Conservation (phyloP, 30 jellyfish, hydroid and myxozoan genomes). For the Cassiopea andromeda region DNA sequence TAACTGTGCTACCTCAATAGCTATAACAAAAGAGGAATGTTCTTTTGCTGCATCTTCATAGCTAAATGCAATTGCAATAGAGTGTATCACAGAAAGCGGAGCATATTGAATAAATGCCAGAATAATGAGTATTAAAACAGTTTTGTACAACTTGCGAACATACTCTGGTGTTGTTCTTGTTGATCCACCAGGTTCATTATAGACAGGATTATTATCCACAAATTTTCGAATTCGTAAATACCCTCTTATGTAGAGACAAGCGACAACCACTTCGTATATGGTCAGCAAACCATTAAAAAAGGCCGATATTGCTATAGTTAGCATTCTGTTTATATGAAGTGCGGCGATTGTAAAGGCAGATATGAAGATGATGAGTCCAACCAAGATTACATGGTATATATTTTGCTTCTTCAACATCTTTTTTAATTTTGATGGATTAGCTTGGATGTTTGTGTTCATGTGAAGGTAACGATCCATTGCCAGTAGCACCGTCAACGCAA, state of each 20-base stretch:
- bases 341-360: neutral
- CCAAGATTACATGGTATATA: neutral
- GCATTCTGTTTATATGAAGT: neutral
- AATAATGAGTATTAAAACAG: neutral
- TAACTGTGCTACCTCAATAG: neutral
- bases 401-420: neutral
- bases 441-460: slow-evolving; percentile 17
- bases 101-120: neutral
- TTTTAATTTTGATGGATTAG: neutral
- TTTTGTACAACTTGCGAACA: slow-evolving; percentile 3
- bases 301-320: neutral
- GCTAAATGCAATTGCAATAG: too few species aligned
- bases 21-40: too few species aligned
- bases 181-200: neutral
- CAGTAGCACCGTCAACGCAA: neutral
- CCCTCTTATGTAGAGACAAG: slow-evolving; percentile 12
- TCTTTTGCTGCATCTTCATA: neutral
- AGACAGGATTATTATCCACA: too few species aligned
- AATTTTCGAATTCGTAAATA: neutral
- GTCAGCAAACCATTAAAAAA: too few species aligned
- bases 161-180: neutral
- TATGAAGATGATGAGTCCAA: neutral
- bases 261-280: neutral
- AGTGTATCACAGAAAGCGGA: neutral
- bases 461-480: slow-evolving; percentile 23